Base-by-base conservation (phyloP, 2,888 invertebrate genomes). In the Lypha dubia region DNA sequence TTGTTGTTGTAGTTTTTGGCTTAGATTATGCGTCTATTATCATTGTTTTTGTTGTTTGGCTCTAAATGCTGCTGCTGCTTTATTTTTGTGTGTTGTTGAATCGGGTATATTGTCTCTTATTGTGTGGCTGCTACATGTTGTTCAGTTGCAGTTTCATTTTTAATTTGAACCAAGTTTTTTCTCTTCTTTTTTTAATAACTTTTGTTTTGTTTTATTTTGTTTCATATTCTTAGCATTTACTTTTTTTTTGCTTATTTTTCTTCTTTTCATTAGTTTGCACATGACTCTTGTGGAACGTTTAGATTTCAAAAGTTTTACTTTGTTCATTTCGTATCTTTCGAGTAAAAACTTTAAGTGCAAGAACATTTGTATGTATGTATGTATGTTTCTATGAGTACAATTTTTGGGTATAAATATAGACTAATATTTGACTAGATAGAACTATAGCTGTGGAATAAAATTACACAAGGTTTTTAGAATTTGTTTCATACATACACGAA, bases 11-110 rank as follows among this genome's bases (percentile, higher is more conserved):
- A 49, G 9, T 32, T 76, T 60, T 51, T 70, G 62, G 62, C 70
- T 79, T 67, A 67, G 79, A 73, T 80, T 80, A 67, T 80, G 58
- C 51, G 49, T 73, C 28, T 44, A 8, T 62, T 32, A 56, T 58
- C 38, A 44, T 46, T 62, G 67, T 35, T 68, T 22, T 51, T 24
- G 17, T 46, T 22, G 15, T 56, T 68, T 53, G 41, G 6, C 38
- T 38, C 49, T 35, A 67, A n/a, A 9, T 79, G 71, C 53, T 71
- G 44, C 13, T 67, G 20, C 38, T 63, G 9, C 20, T 20, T 62
- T n/a, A n/a, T n/a, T n/a, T 35, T n/a, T 32, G 35, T 20, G 51
- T n/a, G 20, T 22, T 20, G 51, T 51, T 51, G 62, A 38, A 49
- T 51, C n/a, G 51, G 62, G 24, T 28, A 53, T 41, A 44, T 70